Base-by-base conservation (phyloP, 2,888 invertebrate species). In the Bibio marci region DNA sequence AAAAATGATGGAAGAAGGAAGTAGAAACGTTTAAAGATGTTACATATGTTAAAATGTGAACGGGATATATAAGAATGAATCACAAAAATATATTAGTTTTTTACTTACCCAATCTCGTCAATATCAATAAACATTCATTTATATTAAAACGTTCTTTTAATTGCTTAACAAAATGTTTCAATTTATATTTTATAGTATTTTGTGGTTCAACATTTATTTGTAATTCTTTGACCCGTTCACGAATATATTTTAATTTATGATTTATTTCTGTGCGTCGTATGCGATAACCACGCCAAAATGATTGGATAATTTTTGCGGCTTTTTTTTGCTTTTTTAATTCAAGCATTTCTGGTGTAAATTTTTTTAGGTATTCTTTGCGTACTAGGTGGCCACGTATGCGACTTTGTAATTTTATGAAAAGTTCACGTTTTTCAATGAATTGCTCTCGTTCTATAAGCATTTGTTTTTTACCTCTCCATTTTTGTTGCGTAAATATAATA, bases 241-340 rank as follows among this genome's bases (percentile, higher is more conserved):
- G 30, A 14, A 44, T 42, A 13, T 26, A 50, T 45, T 2, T 46
- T 43, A 26, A 60, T 50, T 15, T 56, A 54, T 10, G n/a, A 30
- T 45, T 43, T 10, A 27, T 4, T 15, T 38, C 27, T 12, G 35
- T 40, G 13, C 49, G 50, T 10, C 62, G 55, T 4, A 50, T 60
- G 18, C 49, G 52, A 48, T 71, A 63, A 0, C 71, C 73, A 2
- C 71, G 66, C 62, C 67, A 71, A 34, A 64, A 55, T 4, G 70
- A 66, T 63, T 80, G 80, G 49, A 80, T 79, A 50, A 67, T 66
- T 3, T 63, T 63, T 11, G 73, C 76, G 4, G 79, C 76, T 44
- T 61, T 62, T 45, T 61, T 55, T 25, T 52, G 58, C 38, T 53
- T 57, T 39, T 59, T 51, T 35, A 65, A 54, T 47, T 64, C 65